These are phyloP conservation scores for Podarcis siculus DNA, from an alignment of 2,797 vertebrate genomes.

Conservation along the genomic window DNA sequence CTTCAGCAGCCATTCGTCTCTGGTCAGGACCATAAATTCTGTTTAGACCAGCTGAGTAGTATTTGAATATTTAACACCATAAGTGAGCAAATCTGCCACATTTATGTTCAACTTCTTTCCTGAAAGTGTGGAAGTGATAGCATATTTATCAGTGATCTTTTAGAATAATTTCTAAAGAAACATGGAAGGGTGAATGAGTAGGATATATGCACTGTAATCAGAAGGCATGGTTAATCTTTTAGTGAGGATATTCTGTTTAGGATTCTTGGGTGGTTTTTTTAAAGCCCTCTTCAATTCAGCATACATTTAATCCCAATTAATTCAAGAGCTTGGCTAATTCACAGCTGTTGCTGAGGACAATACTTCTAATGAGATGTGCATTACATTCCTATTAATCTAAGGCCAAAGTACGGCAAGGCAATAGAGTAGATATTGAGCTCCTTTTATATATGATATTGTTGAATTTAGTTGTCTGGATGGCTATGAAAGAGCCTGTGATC, in stretches of 20 bases:
- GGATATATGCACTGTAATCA: not conserved
- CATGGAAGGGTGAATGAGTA: not conserved
- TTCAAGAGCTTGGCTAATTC: conserved; percentile 3
- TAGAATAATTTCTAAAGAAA: not conserved
- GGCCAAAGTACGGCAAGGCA: not conserved
- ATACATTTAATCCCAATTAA: conserved; percentile 20
- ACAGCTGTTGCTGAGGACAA: not conserved
- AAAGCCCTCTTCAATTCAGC: not conserved
- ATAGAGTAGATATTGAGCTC: not conserved
- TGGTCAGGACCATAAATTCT: too few relatives aligned
- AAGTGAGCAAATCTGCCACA: not conserved
- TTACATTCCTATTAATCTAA: conserved; percentile 15
- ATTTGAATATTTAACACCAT: not conserved
- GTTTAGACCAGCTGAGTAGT: too few relatives aligned
- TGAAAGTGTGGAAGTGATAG: not conserved
- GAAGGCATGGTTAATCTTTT: not conserved
- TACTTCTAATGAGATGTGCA: conserved; percentile 14
- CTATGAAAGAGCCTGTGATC: not conserved
- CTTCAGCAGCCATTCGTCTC: too few relatives aligned
- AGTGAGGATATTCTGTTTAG: not conserved
- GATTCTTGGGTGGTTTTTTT: not conserved
- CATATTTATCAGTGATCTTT: not conserved
- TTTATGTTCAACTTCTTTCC: not conserved
- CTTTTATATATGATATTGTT: not conserved
- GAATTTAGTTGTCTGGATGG: not conserved